Percentiles rank a stretch among this genome's conserved stretches.
These are phyloP conservation scores for Schizopygopsis malacanthus DNA, from an alignment of 2,797 vertebrate genomes.

Conservation along the genomic window DNA sequence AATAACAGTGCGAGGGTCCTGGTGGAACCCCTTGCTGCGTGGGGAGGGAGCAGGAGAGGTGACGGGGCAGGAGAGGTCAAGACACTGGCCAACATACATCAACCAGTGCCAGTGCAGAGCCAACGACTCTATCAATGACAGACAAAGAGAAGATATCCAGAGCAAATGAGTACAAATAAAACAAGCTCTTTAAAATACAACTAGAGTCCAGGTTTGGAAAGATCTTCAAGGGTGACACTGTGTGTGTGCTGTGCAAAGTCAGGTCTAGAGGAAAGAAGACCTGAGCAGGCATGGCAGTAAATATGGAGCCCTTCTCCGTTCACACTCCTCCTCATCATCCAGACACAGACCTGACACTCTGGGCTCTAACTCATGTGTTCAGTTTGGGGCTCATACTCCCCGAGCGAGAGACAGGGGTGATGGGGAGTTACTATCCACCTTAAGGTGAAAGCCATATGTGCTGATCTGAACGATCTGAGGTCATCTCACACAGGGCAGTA, in stretches of 20 bases:
- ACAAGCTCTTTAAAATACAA: conserved; percentile 18
- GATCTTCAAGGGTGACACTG: conserved; percentile 46
- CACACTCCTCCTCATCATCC: conserved; percentile 40
- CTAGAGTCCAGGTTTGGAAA: conserved; percentile 12
- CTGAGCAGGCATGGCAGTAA: conserved; percentile 40
- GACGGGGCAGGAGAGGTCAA: conserved; percentile 53
- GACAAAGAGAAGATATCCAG: not conserved
- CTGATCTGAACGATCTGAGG: conserved; percentile 43
- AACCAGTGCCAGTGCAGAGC: conserved; percentile 52
- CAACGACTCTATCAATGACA: conserved; percentile 12
- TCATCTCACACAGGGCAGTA: conserved; percentile 20
- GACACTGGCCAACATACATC: conserved; percentile 69
- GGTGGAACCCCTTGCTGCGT: conserved; percentile 61
- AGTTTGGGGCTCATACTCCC: conserved; percentile 51
- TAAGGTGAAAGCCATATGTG: conserved; percentile 57
- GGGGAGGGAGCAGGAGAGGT: conserved; percentile 58
- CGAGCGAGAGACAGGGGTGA: conserved; percentile 50
- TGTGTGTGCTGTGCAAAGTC: conserved; percentile 32
- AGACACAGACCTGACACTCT: conserved; percentile 27
- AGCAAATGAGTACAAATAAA: not conserved
- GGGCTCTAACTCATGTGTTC: conserved; percentile 46
- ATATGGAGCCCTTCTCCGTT: conserved; percentile 46
- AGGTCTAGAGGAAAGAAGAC: conserved; percentile 27
- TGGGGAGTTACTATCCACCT: conserved; percentile 41
- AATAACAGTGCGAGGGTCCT: conserved; percentile 77